A percentile compares a stretch with the other conserved stretches of the same genome.
These are phyloP conservation scores for Rhineura floridana DNA, from an alignment of 2,113 vertebrate genomes.

Conservation along the genomic window DNA sequence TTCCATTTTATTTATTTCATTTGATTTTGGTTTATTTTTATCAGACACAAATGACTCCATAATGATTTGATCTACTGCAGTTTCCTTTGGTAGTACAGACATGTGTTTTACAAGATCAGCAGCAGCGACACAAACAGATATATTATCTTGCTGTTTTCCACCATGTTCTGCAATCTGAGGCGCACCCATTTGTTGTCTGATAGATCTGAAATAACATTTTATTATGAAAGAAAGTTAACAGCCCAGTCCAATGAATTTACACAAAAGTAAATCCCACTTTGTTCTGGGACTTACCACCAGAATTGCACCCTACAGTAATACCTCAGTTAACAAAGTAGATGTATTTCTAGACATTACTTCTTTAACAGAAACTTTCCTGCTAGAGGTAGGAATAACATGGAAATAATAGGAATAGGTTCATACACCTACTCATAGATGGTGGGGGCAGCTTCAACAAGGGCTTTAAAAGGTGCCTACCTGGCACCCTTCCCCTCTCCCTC, in stretches of 20 bases:
- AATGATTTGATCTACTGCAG: conserved; percentile 30
- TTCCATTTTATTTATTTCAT: conserved; percentile 45
- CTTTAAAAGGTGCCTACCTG: no score
- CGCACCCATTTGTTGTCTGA: conserved; percentile 41
- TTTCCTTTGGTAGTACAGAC: conserved; percentile 24
- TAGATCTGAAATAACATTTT: conserved; percentile 47
- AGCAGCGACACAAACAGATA: conserved; percentile 16
- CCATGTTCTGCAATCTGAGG: conserved; percentile 55
- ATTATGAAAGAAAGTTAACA: conserved; percentile 22
- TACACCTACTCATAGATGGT: no score
- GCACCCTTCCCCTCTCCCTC: no score
- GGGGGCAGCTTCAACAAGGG: no score
- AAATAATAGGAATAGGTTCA: no score
- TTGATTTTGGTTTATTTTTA: conserved; percentile 52
- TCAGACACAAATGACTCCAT: conserved; percentile 34
- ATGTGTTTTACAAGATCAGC: conserved; percentile 8
- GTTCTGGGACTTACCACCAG: neutral
- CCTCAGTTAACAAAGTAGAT: no score
- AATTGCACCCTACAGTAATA: no score
- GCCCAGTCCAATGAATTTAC: neutral
- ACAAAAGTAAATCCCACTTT: neutral
- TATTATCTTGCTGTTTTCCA: conserved; percentile 20
- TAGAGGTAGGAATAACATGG: no score
- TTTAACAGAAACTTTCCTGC: no score
- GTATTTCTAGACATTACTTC: no score